phyloP scores from a whole-genome alignment of 2,797 vertebrate genomes.

The Caiman crocodilus region DNA sequence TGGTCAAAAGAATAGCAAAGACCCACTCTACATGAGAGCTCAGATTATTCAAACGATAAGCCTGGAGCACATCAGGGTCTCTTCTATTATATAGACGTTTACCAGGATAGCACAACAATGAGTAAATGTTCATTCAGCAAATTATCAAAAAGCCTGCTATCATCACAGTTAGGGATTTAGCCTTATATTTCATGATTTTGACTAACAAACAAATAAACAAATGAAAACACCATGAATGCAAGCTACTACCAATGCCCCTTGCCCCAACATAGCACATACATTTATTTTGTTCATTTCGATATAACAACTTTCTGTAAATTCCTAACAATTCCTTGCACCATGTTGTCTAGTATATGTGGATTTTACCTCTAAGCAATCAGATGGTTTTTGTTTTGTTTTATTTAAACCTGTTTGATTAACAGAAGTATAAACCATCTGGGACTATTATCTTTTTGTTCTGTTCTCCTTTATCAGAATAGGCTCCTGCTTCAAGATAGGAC shows the following conservation, averaged over 20 bases:
- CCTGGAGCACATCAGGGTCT: background rate
- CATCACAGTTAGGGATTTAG: rapidly evolving
- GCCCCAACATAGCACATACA: background rate
- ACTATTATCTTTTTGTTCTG: background rate
- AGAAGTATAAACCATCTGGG: background rate
- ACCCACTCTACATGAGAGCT: background rate
- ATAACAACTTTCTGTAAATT: background rate
- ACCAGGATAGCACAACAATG: background rate
- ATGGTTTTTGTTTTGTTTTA: background rate
- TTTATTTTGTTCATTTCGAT: background rate
- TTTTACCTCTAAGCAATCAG: background rate
- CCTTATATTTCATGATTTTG: background rate
- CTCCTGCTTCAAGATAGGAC: background rate
- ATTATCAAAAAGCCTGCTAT: background rate
- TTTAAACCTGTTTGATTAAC: background rate
- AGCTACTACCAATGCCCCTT: background rate
- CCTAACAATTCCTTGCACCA: rapidly evolving
- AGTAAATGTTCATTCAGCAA: background rate
- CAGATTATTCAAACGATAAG: background rate
- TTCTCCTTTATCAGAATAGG: background rate
- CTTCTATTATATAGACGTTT: background rate
- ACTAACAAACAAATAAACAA: background rate
- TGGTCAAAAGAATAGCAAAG: conserved; percentile 7
- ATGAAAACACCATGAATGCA: background rate
- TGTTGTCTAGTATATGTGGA: background rate